Conservation (phyloP, 30 jellyfish, hydroid and myxozoan species). For the Sanderia malayensis region DNA sequence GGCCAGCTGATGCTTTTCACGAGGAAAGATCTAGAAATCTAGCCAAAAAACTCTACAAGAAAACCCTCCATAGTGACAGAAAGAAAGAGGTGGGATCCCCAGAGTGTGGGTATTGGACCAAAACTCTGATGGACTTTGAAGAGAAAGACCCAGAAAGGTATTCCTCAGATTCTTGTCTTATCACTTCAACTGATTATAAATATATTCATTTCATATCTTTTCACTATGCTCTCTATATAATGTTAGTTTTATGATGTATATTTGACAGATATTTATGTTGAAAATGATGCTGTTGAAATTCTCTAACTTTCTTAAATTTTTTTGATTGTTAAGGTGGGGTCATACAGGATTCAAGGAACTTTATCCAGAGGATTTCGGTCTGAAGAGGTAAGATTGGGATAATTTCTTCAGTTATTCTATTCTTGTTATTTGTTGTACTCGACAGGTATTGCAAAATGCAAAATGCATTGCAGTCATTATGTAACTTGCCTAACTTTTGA, state of each 20-base stretch:
- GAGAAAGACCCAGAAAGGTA: constrained; percentile 73
- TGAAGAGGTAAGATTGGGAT: constrained; percentile 29
- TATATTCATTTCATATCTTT: too few relatives aligned
- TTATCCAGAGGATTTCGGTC: constrained; percentile 69
- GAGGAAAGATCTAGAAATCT: constrained; percentile 20
- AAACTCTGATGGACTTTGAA: constrained; percentile 48
- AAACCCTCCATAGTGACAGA: constrained; percentile 21
- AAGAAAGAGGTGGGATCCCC: neutral
- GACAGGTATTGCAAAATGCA: too few relatives aligned
- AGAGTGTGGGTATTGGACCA: constrained; percentile 57
- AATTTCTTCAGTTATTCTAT: too few relatives aligned
- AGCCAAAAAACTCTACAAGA: constrained; percentile 2
- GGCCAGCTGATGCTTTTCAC: neutral
- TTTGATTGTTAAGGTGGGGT: constrained; percentile 64
- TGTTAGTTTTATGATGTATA: too few relatives aligned
- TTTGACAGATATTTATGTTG: too few relatives aligned
- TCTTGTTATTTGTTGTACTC: too few relatives aligned
- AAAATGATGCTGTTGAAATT: too few relatives aligned
- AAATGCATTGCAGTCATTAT: too few relatives aligned
- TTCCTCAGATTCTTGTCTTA: too few relatives aligned
- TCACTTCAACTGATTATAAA: too few relatives aligned
- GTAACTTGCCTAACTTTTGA: too few relatives aligned
- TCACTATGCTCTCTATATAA: too few relatives aligned
- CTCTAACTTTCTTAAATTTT: neutral
- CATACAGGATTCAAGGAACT: constrained; percentile 77